Conservation (phyloP, 2,888 invertebrate species). For the Lasioglossum lativentre region DNA sequence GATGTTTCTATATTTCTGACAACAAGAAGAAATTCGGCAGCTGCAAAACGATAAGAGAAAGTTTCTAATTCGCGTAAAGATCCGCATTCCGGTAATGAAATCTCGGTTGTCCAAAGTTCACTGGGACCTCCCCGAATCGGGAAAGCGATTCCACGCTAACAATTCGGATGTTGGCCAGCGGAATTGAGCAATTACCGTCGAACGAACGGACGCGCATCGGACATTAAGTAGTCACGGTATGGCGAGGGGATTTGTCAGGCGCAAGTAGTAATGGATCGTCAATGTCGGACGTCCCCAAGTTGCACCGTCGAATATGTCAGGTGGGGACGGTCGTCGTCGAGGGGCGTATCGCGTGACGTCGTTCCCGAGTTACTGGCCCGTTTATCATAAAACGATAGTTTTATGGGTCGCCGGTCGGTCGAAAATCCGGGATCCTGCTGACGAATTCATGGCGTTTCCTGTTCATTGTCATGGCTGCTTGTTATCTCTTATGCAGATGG, state of each 20-base stretch:
- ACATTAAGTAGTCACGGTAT: constrained; percentile 48
- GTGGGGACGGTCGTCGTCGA: constrained; percentile 17
- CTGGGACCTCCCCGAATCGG: neutral
- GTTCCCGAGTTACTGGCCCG: constrained; percentile 4
- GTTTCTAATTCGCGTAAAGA: neutral
- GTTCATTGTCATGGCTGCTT: neutral
- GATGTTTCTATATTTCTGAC: too few species aligned
- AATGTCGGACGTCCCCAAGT: constrained; percentile 40
- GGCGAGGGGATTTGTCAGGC: constrained; percentile 53
- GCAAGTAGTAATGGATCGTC: constrained; percentile 59
- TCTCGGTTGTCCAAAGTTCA: neutral
- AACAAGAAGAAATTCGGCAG: too few species aligned
- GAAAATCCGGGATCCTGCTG: neutral
- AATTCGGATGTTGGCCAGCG: neutral
- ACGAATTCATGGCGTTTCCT: neutral
- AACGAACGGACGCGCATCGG: constrained; percentile 26
- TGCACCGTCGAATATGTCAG: constrained; percentile 38
- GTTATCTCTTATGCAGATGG: neutral
- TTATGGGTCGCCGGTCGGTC: neutral
- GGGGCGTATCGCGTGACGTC: constrained; percentile 24
- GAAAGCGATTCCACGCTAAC: neutral
- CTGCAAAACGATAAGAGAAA: too few species aligned
- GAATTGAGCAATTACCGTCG: constrained; percentile 29
- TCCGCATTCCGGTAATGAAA: neutral
- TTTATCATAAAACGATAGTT: constrained; percentile 7